Base-by-base conservation (phyloP, 1,140 invertebrate species). In the Temnothorax longispinosus region DNA sequence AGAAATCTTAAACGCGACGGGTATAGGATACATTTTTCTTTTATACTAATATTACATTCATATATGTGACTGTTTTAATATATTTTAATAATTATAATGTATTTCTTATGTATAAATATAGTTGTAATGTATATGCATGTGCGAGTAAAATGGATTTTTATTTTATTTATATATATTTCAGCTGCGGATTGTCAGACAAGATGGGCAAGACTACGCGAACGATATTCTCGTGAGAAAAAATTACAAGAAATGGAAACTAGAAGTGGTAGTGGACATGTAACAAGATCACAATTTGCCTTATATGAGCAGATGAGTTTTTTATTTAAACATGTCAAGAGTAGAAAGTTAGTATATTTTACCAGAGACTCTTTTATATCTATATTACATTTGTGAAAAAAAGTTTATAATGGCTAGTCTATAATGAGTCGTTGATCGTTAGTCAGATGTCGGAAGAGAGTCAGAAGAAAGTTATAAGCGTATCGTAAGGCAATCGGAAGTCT, bases 291-390 rank as follows among this genome's bases (percentile, higher is more conserved):
- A 72, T 54, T 54, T 54, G 15, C 6, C 35, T 72, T 72, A 52
- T n/a, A 72, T 15, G 69, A 72, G 4, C 69, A 72, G 52, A 72
- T 72, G 69, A 72, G 52, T 52, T 72, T 72, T 72, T 72, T 72
- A 27, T 72, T 72, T 27, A 72, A 72, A 35, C 32, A 47, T 52
- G 69, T 72, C 1, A 72, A 72, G 15, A 54, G 41, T 41, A 41
- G 41, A 41, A 41, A 41, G 41, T 41, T 41, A 41, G 41, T 41
- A 41, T 8, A 6, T 41, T 41, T 41, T 41, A 41, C 41, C 41
- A 8, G 41, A 41, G 4, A 41, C 7, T 41, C 41, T 7, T 41
- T 41, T 41, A 41, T 41, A 41, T 41, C 7, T 41, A 41, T 41
- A 41, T 41, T 41, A 41, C 38, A 38, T 38, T 38, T 38, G 38